Percentiles rank a stretch among this genome's conserved stretches.
phyloP scores from a whole-genome alignment of 2,113 vertebrate species.

The Clinocottus analis region DNA sequence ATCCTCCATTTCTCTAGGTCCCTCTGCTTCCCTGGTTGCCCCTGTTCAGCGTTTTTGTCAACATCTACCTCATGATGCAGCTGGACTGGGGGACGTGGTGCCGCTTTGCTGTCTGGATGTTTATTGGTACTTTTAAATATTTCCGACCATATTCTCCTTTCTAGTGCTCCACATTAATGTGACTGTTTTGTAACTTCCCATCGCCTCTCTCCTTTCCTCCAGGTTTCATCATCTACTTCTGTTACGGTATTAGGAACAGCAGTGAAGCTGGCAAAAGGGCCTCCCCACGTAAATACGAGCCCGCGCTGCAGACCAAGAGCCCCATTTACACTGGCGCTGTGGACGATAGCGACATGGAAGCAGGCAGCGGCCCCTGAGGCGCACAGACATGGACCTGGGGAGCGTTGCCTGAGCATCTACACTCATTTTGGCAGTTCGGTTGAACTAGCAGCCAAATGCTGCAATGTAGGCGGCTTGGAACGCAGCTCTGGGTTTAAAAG shows the following conservation, averaged over 20 bases:
- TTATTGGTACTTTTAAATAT: slow-evolving; percentile 79
- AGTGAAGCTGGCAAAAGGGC: slow-evolving; percentile 76
- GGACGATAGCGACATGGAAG: slow-evolving; percentile 73
- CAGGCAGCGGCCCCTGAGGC: slow-evolving; percentile 71
- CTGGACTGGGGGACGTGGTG: slow-evolving; percentile 88
- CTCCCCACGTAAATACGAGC: slow-evolving; percentile 67
- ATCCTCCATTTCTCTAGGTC: slow-evolving; percentile 82
- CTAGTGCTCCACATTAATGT: background rate
- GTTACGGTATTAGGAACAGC: slow-evolving; percentile 91
- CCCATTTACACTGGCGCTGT: slow-evolving; percentile 75
- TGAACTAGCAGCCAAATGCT: background rate
- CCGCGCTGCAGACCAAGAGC: slow-evolving; percentile 65
- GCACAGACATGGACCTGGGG: slow-evolving; percentile 5
- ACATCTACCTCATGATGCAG: slow-evolving; percentile 98
- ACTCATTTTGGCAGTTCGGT: slow-evolving; percentile 24
- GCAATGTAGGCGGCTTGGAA: slow-evolving; percentile 42
- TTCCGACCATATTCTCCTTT: background rate
- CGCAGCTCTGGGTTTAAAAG: slow-evolving; percentile 29
- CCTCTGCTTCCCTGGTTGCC: slow-evolving; percentile 92
- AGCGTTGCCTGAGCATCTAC: slow-evolving; percentile 26
- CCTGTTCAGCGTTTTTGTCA: slow-evolving; percentile 92
- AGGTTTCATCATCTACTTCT: slow-evolving; percentile 94
- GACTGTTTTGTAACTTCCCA: background rate
- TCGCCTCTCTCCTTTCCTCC: slow-evolving; percentile 1
- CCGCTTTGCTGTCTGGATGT: slow-evolving; percentile 92